These are phyloP conservation scores for Candoia aspera DNA, from an alignment of 2,113 vertebrate species.

Conservation along the genomic window DNA sequence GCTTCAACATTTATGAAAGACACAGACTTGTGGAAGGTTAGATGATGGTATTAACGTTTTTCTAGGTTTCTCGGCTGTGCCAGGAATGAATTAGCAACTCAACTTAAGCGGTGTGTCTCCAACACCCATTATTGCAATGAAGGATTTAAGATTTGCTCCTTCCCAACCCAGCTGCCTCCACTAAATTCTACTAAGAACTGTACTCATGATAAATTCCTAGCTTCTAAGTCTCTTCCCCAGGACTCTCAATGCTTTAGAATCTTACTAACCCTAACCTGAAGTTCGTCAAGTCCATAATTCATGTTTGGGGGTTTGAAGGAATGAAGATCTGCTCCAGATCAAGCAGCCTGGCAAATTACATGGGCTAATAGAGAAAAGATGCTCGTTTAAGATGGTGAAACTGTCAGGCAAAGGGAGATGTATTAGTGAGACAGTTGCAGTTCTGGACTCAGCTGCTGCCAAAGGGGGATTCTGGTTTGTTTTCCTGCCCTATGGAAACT, in stretches of 20 bases:
- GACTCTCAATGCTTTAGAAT: neutral
- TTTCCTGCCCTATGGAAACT: neutral
- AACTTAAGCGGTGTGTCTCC: neutral
- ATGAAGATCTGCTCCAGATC: constrained; percentile 2
- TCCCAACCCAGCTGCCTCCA: neutral
- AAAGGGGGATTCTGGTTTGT: neutral
- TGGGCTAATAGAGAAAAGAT: neutral
- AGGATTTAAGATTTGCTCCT: neutral
- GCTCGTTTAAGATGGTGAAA: neutral
- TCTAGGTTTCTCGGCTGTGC: neutral
- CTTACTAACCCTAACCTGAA: neutral
- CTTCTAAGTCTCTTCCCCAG: no score
- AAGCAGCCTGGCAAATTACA: neutral
- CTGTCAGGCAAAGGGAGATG: neutral
- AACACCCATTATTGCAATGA: neutral
- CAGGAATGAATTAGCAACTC: no score
- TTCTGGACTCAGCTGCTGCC: neutral
- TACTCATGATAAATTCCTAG: neutral
- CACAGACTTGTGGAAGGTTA: neutral
- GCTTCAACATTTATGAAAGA: neutral
- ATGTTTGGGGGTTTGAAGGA: neutral
- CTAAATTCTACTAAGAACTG: neutral
- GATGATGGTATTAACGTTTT: neutral
- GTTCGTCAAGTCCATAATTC: neutral
- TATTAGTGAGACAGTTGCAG: neutral